phyloP scores from a whole-genome alignment of 23 tunicate species.

The Styela clava region DNA sequence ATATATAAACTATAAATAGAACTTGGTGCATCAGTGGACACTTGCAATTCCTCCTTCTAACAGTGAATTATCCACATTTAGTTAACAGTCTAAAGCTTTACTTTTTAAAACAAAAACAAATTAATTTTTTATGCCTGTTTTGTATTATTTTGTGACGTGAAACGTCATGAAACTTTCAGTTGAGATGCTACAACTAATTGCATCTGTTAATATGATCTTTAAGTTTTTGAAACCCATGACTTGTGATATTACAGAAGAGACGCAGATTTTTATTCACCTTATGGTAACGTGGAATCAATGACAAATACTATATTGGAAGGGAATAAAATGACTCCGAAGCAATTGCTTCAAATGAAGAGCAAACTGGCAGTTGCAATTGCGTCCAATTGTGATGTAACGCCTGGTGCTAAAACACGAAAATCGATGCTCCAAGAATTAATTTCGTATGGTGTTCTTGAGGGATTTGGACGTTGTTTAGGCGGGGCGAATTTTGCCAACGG shows the following conservation, averaged over 20 bases:
- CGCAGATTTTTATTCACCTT: background rate
- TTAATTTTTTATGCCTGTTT: too few relatives aligned
- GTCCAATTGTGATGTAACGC: background rate
- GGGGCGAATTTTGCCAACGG: background rate
- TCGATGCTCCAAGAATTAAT: background rate
- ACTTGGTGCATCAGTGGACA: too few relatives aligned
- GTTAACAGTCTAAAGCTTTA: too few relatives aligned
- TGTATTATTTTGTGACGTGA: too few relatives aligned
- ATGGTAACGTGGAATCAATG: background rate
- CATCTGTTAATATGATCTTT: too few relatives aligned
- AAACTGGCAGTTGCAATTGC: background rate
- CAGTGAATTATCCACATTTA: too few relatives aligned
- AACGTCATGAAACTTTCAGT: too few relatives aligned
- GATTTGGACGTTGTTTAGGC: background rate
- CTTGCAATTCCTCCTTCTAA: too few relatives aligned
- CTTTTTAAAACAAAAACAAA: too few relatives aligned
- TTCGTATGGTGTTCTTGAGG: background rate
- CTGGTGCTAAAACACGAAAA: background rate
- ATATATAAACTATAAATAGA: too few relatives aligned
- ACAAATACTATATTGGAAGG: background rate
- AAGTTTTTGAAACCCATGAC: too few relatives aligned
- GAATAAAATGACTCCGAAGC: background rate
- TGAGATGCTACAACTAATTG: too few relatives aligned
- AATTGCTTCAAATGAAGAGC: background rate
- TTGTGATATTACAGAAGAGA: background rate